These are phyloP conservation scores for Coleophora deauratella DNA, from an alignment of 2,888 invertebrate species.

Conservation along the genomic window DNA sequence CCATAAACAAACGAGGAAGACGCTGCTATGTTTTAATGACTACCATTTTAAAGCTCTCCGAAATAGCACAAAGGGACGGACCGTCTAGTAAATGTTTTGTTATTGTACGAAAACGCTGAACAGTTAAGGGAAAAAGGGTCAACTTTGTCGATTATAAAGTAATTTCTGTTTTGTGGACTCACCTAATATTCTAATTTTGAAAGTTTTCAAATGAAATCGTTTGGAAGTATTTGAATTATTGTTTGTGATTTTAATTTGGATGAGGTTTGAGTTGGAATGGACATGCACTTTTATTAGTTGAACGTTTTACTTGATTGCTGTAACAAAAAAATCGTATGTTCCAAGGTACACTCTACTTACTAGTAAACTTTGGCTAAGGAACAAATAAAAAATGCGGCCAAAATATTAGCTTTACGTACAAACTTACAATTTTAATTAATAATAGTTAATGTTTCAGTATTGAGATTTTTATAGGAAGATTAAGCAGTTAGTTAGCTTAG, in stretches of 20 bases:
- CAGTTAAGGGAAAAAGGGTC: slow-evolving; percentile 2
- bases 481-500: too few species aligned
- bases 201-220: too few species aligned
- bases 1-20: slow-evolving; percentile 68
- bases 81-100: slow-evolving; percentile 10
- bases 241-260: background rate
- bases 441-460: too few species aligned
- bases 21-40: slow-evolving; percentile 60
- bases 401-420: too few species aligned
- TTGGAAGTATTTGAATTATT: too few species aligned
- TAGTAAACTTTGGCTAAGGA: too few species aligned
- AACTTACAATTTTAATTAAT: too few species aligned
- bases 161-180: slow-evolving; percentile 6
- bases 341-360: too few species aligned
- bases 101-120: slow-evolving; percentile 6
- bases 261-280: background rate
- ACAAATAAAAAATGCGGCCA: too few species aligned
- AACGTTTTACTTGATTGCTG: too few species aligned
- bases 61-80: slow-evolving; percentile 5
- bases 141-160: slow-evolving; percentile 10
- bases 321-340: too few species aligned
- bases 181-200: background rate
- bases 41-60: slow-evolving; percentile 46
- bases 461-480: too few species aligned
- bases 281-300: background rate